Evolutionary conservation across 2,888 invertebrate species (phyloP).

Genomic region (Parasteatoda lunata): DNA sequence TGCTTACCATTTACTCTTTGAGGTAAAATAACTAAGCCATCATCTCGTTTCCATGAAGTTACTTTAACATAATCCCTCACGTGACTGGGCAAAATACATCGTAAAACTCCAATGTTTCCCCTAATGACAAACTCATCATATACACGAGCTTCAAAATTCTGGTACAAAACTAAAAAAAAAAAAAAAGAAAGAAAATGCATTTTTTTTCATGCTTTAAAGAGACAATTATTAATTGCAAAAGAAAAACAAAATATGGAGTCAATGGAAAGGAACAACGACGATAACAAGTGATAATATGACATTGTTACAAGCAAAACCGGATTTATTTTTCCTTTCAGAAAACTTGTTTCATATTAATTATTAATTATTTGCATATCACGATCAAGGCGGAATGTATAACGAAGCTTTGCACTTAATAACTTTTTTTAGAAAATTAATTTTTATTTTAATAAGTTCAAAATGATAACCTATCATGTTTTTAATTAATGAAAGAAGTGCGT

Average conservation of each 20-base stretch:
- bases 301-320: not conserved
- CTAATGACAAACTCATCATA: constrained; percentile 93
- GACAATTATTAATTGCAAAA: not conserved
- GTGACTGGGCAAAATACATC: constrained; percentile 74
- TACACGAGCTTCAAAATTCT: constrained; percentile 90
- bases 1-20: constrained; percentile 43
- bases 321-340: not conserved
- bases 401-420: too few species aligned
- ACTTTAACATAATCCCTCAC: constrained; percentile 68
- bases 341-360: not conserved
- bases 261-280: not conserved
- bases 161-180: constrained; percentile 82
- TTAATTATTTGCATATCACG: too few species aligned
- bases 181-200: not conserved
- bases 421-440: too few species aligned
- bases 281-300: not conserved
- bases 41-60: constrained; percentile 67
- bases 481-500: too few species aligned
- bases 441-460: too few species aligned
- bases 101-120: constrained; percentile 91
- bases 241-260: not conserved
- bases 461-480: too few species aligned
- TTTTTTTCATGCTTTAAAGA: not conserved
- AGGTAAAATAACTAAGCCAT: constrained; percentile 49
- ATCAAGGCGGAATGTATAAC: too few species aligned